Conservation (phyloP, 2,113 vertebrate species). For the Fulica atra region DNA sequence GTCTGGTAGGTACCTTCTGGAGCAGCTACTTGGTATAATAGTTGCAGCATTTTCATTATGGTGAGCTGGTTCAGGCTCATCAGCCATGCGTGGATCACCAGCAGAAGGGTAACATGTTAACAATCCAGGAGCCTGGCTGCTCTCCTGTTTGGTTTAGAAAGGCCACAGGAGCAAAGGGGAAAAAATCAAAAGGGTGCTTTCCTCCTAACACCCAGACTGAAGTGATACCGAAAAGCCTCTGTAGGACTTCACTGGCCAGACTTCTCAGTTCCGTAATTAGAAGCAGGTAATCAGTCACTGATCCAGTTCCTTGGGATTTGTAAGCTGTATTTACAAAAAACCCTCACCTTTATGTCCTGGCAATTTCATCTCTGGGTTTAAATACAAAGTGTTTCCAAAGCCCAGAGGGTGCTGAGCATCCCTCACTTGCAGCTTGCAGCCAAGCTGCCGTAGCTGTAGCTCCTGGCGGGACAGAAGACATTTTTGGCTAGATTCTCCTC, state of each 20-base stretch:
- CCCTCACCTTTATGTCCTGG: background rate
- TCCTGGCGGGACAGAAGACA: background rate
- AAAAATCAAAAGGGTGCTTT: background rate
- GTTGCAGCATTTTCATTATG: background rate
- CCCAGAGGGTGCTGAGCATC: background rate
- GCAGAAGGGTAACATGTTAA: background rate
- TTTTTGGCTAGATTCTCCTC: background rate
- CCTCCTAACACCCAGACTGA: background rate
- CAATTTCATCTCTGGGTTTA: background rate
- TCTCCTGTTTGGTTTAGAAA: background rate
- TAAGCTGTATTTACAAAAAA: background rate
- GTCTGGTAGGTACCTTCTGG: background rate
- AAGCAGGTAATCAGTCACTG: fast-evolving
- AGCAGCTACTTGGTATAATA: background rate
- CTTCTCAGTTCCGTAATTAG: background rate
- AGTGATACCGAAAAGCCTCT: background rate
- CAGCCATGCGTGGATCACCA: background rate
- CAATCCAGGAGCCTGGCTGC: background rate
- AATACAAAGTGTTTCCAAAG: background rate
- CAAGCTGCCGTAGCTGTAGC: background rate
- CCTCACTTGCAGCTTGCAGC: background rate
- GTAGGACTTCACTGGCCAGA: background rate
- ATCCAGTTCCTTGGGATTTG: background rate
- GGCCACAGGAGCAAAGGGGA: background rate
- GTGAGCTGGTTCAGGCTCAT: background rate